Evolutionary conservation across 2,113 vertebrate genomes (phyloP).

Genomic region (Rhombomys opimus): DNA sequence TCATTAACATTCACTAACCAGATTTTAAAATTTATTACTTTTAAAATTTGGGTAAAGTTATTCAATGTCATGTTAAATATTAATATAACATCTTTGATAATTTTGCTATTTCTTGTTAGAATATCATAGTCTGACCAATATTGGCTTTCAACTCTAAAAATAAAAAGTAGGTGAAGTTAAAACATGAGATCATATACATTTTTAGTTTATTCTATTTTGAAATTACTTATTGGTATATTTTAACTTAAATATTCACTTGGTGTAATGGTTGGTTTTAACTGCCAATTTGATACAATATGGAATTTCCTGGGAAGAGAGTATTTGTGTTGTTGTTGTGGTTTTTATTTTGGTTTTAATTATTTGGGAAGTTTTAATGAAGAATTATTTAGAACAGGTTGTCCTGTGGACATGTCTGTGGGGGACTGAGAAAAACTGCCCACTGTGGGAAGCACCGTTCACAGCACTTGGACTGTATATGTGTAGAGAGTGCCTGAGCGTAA

Average conservation of each 20-base stretch:
- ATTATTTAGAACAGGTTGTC: background rate
- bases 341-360: background rate
- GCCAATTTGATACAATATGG: background rate
- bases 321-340: background rate
- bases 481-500: background rate
- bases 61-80: slow-evolving; percentile 10
- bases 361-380: background rate
- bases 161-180: slow-evolving; percentile 38
- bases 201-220: slow-evolving; percentile 38
- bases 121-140: background rate
- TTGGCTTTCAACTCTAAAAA: slow-evolving; percentile 12
- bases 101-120: slow-evolving; percentile 39
- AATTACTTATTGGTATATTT: background rate
- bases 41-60: background rate
- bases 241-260: slow-evolving; percentile 12
- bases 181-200: background rate
- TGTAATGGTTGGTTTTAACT: background rate
- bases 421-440: background rate
- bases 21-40: background rate
- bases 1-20: background rate
- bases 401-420: background rate
- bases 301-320: background rate
- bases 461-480: background rate
- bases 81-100: background rate
- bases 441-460: background rate